These are phyloP conservation scores for Achlya flavicornis DNA, from an alignment of 2,888 invertebrate species.

Conservation along the genomic window DNA sequence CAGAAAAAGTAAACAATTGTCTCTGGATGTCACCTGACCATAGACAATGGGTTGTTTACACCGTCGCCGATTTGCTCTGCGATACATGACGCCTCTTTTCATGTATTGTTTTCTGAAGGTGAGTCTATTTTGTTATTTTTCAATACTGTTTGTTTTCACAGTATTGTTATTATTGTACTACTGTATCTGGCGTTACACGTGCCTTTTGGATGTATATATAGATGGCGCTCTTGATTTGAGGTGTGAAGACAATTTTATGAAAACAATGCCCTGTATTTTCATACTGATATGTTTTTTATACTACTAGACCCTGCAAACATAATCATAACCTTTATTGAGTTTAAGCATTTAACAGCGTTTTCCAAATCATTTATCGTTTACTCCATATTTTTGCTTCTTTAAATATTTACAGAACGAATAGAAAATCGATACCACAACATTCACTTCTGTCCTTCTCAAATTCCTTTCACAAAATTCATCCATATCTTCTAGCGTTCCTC, in stretches of 20 bases:
- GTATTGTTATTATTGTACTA: slow-evolving; percentile 9
- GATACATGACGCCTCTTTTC: slow-evolving; percentile 13
- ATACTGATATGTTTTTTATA: too few species aligned
- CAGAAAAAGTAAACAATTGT: slow-evolving; percentile 50
- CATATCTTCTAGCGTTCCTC: too few species aligned
- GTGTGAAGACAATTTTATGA: neutral
- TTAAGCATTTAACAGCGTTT: too few species aligned
- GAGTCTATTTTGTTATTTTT: slow-evolving; percentile 14
- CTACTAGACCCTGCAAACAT: too few species aligned
- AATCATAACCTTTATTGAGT: too few species aligned
- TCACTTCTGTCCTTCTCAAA: too few species aligned
- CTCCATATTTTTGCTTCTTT: too few species aligned
- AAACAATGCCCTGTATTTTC: neutral
- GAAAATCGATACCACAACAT: too few species aligned
- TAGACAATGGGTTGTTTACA: slow-evolving; percentile 45
- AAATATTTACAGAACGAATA: too few species aligned
- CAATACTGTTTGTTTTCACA: slow-evolving; percentile 1
- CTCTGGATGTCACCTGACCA: slow-evolving; percentile 48
- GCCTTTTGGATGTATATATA: neutral
- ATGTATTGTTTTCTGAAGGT: slow-evolving; percentile 10
- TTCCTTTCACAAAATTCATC: too few species aligned
- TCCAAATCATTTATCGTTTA: too few species aligned
- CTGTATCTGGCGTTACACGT: slow-evolving; percentile 8
- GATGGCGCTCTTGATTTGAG: neutral
- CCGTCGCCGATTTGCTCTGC: slow-evolving; percentile 23